Evolutionary conservation across 2,888 invertebrate genomes (phyloP).

Genomic region (Agriopis marginaria): DNA sequence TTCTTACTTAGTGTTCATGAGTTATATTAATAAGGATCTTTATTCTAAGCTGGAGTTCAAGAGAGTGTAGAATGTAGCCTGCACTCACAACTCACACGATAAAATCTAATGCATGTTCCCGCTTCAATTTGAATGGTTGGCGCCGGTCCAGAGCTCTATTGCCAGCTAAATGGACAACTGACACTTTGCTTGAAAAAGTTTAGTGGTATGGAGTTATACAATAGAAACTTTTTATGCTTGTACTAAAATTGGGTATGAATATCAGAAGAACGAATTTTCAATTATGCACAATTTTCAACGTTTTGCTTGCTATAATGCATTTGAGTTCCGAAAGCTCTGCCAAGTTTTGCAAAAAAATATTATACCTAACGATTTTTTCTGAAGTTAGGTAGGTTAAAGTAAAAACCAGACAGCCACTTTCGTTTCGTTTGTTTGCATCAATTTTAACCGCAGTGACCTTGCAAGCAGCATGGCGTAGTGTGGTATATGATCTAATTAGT

Average conservation of each 20-base stretch:
- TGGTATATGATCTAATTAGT: too few relatives aligned
- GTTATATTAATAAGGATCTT: neutral
- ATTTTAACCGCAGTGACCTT: too few relatives aligned
- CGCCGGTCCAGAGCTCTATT: slow-evolving; percentile 58
- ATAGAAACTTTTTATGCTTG: slow-evolving; percentile 4
- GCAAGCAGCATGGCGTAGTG: too few relatives aligned
- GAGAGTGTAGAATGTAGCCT: slow-evolving; percentile 13
- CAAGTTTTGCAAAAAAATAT: too few relatives aligned
- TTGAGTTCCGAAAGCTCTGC: too few relatives aligned
- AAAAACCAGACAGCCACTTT: too few relatives aligned
- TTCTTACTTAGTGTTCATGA: neutral
- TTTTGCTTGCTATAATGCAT: too few relatives aligned
- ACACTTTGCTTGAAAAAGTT: slow-evolving; percentile 46
- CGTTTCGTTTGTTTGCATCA: too few relatives aligned
- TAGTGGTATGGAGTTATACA: slow-evolving; percentile 2
- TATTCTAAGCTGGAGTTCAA: slow-evolving; percentile 7
- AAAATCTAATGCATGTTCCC: slow-evolving; percentile 49
- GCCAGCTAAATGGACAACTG: slow-evolving; percentile 56
- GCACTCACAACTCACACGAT: slow-evolving; percentile 34
- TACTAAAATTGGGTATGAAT: neutral
- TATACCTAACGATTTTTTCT: too few relatives aligned
- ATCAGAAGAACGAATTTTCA: neutral
- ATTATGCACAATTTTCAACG: too few relatives aligned
- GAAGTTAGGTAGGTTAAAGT: too few relatives aligned
- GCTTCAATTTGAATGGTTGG: slow-evolving; percentile 66